These are phyloP conservation scores for Vireo griseus DNA, from an alignment of 2,797 vertebrate genomes.

Conservation along the genomic window DNA sequence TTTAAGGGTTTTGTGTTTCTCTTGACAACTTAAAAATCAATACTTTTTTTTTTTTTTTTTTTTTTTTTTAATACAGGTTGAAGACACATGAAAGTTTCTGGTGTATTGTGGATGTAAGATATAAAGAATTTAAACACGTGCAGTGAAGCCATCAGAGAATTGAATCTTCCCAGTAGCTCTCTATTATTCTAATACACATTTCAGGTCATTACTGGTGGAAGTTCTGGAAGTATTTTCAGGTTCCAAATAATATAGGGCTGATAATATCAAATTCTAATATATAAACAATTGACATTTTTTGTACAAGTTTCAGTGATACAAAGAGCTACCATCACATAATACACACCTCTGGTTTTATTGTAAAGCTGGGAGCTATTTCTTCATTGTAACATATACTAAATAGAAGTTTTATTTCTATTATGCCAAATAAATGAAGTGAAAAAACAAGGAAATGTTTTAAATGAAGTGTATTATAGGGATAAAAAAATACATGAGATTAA, in stretches of 20 bases:
- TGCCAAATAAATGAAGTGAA: slow-evolving; percentile 69
- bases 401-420: slow-evolving; percentile 65
- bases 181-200: not conserved
- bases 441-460: slow-evolving; percentile 57
- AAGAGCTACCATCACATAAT: slow-evolving; percentile 28
- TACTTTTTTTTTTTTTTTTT: not conserved
- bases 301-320: not conserved
- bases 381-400: slow-evolving; percentile 36
- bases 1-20: not conserved
- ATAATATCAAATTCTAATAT: slow-evolving; percentile 32
- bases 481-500: slow-evolving; percentile 56
- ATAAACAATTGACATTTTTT: slow-evolving; percentile 39
- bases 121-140: not conserved
- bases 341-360: slow-evolving; percentile 55
- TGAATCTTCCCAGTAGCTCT: not conserved
- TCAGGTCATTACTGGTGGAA: not conserved
- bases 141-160: not conserved
- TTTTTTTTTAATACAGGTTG: not conserved
- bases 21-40: not conserved
- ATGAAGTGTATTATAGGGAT: slow-evolving; percentile 46
- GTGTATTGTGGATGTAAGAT: not conserved
- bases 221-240: not conserved
- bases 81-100: not conserved
- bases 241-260: not conserved
- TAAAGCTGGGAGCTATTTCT: slow-evolving; percentile 45